Conservation (phyloP, 2,888 invertebrate genomes). For the Eudasyphora cyanicolor region DNA sequence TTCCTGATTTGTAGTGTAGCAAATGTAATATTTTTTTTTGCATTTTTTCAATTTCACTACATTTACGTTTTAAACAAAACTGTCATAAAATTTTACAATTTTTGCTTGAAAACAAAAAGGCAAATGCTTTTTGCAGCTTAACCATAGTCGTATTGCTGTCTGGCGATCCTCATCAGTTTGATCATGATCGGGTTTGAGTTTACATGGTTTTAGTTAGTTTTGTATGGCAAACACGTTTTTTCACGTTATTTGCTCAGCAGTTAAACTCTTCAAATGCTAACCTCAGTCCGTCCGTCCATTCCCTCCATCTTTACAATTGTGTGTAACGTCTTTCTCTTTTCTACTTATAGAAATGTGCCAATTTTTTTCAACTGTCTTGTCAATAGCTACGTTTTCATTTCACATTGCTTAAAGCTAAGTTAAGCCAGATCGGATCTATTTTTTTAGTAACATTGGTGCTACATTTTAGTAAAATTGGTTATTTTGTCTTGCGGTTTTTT, state of each 20-base stretch:
- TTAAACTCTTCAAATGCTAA: conserved; percentile 20
- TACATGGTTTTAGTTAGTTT: conserved; percentile 34
- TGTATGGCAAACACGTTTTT: conserved; percentile 62
- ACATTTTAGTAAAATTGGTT: conserved; percentile 37
- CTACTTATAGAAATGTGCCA: conserved; percentile 26
- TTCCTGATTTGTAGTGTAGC: background rate
- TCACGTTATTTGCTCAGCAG: conserved; percentile 38
- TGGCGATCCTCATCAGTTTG: background rate
- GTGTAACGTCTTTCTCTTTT: conserved; percentile 34
- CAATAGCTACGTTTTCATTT: background rate
- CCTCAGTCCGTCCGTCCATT: background rate
- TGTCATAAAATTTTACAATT: no score
- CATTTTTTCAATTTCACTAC: conserved; percentile 9
- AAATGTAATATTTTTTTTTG: background rate
- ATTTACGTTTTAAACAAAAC: background rate
- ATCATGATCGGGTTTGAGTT: conserved; percentile 20
- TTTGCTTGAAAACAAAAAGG: background rate
- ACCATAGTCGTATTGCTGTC: background rate
- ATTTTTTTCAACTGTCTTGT: background rate
- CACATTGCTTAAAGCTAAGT: background rate
- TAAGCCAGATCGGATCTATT: background rate
- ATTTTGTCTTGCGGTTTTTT: conserved; percentile 2
- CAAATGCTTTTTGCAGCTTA: background rate
- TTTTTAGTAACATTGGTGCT: background rate
- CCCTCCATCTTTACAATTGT: background rate